A percentile compares a stretch with the other conserved stretches of the same genome.
phyloP scores from a whole-genome alignment of 1,140 invertebrate species.

The Drosophila lowei region DNA sequence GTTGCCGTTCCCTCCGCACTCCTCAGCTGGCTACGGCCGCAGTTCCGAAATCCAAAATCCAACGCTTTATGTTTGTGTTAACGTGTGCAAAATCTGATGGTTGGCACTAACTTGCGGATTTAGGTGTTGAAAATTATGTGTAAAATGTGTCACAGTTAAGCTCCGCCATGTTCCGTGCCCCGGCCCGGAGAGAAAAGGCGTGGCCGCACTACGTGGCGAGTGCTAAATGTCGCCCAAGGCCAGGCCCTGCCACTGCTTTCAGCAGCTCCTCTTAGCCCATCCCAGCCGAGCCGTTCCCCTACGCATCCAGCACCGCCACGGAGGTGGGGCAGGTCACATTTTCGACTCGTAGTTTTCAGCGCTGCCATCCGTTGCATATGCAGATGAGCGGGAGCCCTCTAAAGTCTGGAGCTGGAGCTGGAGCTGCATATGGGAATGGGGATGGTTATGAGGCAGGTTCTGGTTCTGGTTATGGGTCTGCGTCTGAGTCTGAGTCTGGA shows the following conservation, averaged over 20 bases:
- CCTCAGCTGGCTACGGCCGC: constrained; percentile 21
- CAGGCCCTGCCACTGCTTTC: constrained; percentile 25
- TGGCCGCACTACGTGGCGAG: constrained; percentile 48
- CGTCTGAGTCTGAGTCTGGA: no score
- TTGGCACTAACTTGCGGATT: constrained; percentile 79
- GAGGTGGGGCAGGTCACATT: constrained; percentile 42
- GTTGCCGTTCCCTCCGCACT: neutral
- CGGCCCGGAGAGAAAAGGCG: constrained; percentile 21
- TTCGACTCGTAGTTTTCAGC: constrained; percentile 57
- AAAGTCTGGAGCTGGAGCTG: constrained; percentile 6
- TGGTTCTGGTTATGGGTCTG: neutral
- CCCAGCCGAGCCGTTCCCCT: constrained; percentile 10
- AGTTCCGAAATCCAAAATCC: constrained; percentile 58
- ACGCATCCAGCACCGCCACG: constrained; percentile 29
- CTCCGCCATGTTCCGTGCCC: constrained; percentile 55
- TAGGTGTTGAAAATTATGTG: constrained; percentile 81
- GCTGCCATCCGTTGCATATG: constrained; percentile 35
- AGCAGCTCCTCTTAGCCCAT: neutral
- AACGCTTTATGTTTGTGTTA: constrained; percentile 78
- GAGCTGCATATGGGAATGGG: neutral
- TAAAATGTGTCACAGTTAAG: constrained; percentile 79
- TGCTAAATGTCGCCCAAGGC: constrained; percentile 72
- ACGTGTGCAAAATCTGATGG: constrained; percentile 80
- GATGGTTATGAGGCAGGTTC: neutral
- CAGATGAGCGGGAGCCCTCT: constrained; percentile 39